These are phyloP conservation scores for Sarcoramphus papa DNA, from an alignment of 2,797 vertebrate genomes.

Conservation along the genomic window DNA sequence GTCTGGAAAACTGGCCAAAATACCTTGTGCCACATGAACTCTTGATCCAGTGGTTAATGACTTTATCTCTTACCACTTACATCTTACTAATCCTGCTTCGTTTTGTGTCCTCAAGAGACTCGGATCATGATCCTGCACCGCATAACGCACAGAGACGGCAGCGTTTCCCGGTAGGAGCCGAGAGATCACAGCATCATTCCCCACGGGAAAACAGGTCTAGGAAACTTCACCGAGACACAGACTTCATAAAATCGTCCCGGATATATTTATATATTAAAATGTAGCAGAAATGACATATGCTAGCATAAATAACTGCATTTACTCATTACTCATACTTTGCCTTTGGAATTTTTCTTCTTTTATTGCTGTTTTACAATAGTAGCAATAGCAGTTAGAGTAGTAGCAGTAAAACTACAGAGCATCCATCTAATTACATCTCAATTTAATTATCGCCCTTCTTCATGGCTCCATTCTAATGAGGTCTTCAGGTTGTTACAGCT, in stretches of 20 bases:
- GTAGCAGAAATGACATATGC: background rate
- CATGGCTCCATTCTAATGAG: slow-evolving; percentile 1
- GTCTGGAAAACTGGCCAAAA: background rate
- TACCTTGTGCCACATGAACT: background rate
- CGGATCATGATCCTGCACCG: background rate
- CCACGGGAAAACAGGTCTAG: background rate
- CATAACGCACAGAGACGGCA: background rate
- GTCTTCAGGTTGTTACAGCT: background rate
- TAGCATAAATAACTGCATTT: background rate
- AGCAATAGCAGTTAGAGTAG: background rate
- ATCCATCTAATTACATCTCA: background rate
- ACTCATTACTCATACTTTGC: slow-evolving; percentile 14
- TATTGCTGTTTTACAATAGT: background rate
- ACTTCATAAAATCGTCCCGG: background rate
- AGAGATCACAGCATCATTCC: background rate
- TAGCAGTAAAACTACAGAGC: background rate
- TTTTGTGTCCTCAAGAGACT: background rate
- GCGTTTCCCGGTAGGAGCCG: background rate
- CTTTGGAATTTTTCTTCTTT: background rate
- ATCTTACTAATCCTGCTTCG: background rate
- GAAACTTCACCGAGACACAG: background rate
- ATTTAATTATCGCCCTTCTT: background rate
- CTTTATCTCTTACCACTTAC: background rate
- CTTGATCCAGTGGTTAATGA: background rate
- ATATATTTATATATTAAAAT: background rate